Conservation (phyloP, 2,797 vertebrate genomes). For the Scyliorhinus canicula region DNA sequence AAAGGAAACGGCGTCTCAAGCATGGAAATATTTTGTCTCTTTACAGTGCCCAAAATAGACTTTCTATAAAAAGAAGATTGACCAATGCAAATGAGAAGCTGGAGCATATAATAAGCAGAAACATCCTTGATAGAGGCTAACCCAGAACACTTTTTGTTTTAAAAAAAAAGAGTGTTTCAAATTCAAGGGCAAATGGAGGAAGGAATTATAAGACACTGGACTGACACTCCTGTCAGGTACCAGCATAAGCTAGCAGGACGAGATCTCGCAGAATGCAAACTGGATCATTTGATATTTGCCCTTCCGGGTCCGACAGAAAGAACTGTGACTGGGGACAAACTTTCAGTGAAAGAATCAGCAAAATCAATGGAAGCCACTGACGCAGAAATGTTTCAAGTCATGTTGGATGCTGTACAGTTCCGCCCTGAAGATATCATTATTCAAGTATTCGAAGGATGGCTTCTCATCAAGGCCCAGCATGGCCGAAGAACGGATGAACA, state of each 20-base stretch:
- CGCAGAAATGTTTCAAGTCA: slow-evolving; percentile 55
- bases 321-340: slow-evolving; percentile 39
- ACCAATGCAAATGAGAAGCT: slow-evolving; percentile 2
- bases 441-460: slow-evolving; percentile 73
- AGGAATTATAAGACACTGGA: slow-evolving; percentile 61
- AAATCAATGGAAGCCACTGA: rapidly evolving
- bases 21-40: not conserved
- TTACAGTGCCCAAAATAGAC: slow-evolving; percentile 11
- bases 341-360: rapidly evolving
- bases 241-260: slow-evolving; percentile 55
- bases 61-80: slow-evolving; percentile 25
- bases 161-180: not conserved
- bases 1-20: slow-evolving; percentile 14
- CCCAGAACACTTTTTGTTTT: not conserved
- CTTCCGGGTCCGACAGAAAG: slow-evolving; percentile 58
- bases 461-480: slow-evolving; percentile 66
- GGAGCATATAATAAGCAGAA: not conserved
- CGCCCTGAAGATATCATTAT: slow-evolving; percentile 73
- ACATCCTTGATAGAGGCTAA: not conserved
- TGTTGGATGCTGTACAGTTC: slow-evolving; percentile 74
- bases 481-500: slow-evolving; percentile 73
- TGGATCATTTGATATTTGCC: slow-evolving; percentile 64
- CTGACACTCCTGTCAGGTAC: slow-evolving; percentile 62
- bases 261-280: slow-evolving; percentile 54
- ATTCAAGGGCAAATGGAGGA: slow-evolving; percentile 56